Conservation (phyloP, 2,113 vertebrate species). For the Calonectris borealis region DNA sequence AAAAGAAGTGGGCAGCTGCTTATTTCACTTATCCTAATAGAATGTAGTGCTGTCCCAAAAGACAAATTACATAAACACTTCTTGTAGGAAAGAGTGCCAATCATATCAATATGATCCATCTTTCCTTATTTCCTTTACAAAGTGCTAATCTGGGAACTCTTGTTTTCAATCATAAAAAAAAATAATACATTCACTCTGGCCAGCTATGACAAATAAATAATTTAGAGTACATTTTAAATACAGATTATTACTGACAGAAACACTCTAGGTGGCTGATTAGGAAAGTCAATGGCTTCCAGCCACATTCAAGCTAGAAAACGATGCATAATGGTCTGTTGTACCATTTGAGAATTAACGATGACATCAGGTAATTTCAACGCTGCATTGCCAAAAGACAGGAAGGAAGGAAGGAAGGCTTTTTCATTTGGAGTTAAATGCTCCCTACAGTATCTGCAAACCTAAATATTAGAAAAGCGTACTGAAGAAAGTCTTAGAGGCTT, state of each 20-base stretch:
- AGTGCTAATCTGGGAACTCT: background rate
- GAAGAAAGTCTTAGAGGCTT: background rate
- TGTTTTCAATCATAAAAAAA: background rate
- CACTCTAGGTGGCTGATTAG: slow-evolving; percentile 44
- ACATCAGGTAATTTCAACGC: slow-evolving; percentile 31
- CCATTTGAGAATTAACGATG: slow-evolving; percentile 19
- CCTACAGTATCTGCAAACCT: slow-evolving; percentile 16
- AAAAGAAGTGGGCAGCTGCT: background rate
- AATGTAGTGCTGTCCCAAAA: background rate
- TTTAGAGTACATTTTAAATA: slow-evolving; percentile 27
- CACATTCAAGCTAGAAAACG: background rate
- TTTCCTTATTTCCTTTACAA: background rate
- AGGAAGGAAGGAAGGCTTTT: slow-evolving; percentile 2
- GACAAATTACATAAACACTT: background rate
- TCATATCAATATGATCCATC: background rate
- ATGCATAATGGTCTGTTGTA: slow-evolving; percentile 36
- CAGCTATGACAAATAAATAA: slow-evolving; percentile 7
- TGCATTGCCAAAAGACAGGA: slow-evolving; percentile 39
- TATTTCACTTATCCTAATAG: background rate
- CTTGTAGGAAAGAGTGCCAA: background rate
- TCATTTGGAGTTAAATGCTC: slow-evolving; percentile 27
- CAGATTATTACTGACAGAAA: slow-evolving; percentile 44
- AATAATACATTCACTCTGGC: background rate
- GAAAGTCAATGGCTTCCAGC: slow-evolving; percentile 50
- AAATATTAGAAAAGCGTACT: background rate